Evolutionary conservation across 2,888 invertebrate genomes (phyloP).

Genomic region (Heliconius aoede): DNA sequence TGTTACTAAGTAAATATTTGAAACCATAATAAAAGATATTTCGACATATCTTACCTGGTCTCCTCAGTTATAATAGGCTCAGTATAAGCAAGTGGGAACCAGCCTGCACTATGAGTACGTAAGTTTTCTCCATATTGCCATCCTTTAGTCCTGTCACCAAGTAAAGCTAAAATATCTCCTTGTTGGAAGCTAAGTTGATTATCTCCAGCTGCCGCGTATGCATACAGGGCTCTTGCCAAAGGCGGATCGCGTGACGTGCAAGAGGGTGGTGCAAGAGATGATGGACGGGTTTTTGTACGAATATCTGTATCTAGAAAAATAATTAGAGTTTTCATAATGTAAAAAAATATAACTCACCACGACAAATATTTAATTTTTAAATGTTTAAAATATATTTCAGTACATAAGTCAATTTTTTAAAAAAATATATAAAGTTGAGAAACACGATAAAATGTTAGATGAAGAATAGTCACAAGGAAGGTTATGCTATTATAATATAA

Average conservation of each 20-base stretch:
- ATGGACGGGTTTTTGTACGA: conserved; percentile 82
- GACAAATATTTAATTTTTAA: background rate
- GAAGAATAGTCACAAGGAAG: background rate
- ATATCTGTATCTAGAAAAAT: conserved; percentile 63
- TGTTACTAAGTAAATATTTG: background rate
- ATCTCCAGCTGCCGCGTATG: conserved; percentile 94
- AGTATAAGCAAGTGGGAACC: conserved; percentile 98
- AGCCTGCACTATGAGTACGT: conserved; percentile 95
- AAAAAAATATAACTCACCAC: background rate
- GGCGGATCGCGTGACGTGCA: conserved; percentile 87
- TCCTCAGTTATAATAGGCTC: conserved; percentile 89
- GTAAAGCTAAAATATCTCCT: conserved; percentile 93
- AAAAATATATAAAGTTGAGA: background rate
- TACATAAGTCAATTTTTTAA: background rate
- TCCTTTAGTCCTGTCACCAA: conserved; percentile 96
- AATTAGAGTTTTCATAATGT: background rate
- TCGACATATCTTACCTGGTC: conserved; percentile 76
- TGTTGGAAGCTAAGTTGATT: conserved; percentile 96
- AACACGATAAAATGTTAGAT: background rate
- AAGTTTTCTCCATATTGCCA: conserved; percentile 99
- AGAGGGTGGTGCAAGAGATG: conserved; percentile 86
- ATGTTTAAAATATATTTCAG: background rate
- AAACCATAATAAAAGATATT: background rate
- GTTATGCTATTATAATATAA: background rate
- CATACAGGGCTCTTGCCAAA: conserved; percentile 93